Percentiles rank a stretch among this genome's conserved stretches.
phyloP scores from a whole-genome alignment of 35 echinoderm and acorn worm genomes.

The Eucidaris tribuloides region DNA sequence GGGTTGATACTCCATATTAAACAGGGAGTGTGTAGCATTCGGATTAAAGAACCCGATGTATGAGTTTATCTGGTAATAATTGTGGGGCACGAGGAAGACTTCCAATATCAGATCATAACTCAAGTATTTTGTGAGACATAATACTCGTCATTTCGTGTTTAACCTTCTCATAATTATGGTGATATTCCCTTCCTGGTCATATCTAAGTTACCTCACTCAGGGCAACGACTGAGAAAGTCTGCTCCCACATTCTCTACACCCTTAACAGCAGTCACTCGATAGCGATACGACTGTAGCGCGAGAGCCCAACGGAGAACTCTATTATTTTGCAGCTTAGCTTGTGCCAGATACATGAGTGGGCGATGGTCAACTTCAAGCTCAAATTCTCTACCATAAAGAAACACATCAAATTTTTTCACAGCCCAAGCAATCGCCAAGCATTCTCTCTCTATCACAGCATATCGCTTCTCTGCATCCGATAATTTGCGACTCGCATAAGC shows the following conservation, averaged over 20 bases:
- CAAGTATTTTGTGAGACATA: too few species aligned
- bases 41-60: too few species aligned
- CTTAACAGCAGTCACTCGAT: constrained; percentile 10
- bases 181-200: too few species aligned
- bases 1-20: too few species aligned
- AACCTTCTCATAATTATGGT: too few species aligned
- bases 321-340: neutral
- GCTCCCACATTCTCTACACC: constrained; percentile 37
- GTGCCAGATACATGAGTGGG: neutral
- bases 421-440: constrained; percentile 47
- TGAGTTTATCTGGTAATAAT: too few species aligned
- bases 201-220: too few species aligned
- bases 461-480: neutral
- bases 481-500: neutral
- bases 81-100: too few species aligned
- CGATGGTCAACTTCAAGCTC: constrained; percentile 26
- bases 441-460: constrained; percentile 27
- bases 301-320: neutral
- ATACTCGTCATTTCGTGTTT: too few species aligned
- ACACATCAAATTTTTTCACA: constrained; percentile 10
- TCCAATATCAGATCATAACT: too few species aligned
- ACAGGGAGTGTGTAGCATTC: too few species aligned
- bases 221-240: constrained; percentile 52
- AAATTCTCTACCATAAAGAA: constrained; percentile 53
- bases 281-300: constrained; percentile 11